A percentile compares a stretch with the other conserved stretches of the same genome.
These are phyloP conservation scores for Dromaius novaehollandiae DNA, from an alignment of 2,113 vertebrate genomes.

Conservation along the genomic window DNA sequence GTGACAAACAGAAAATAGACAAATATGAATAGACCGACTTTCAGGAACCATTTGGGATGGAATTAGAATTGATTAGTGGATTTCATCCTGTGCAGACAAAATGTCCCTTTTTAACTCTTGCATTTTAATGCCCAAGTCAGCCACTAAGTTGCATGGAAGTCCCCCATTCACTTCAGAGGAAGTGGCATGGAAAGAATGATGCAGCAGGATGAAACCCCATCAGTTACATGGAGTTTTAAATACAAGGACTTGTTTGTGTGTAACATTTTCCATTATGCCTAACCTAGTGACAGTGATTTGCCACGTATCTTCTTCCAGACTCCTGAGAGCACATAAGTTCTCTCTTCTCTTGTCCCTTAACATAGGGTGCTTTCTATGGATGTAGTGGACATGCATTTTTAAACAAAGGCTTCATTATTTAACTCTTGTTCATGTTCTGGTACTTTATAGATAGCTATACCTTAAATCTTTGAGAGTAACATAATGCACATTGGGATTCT, in stretches of 20 bases:
- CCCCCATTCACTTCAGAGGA: background rate
- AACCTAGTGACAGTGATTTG: background rate
- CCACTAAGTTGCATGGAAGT: background rate
- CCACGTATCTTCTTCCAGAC: background rate
- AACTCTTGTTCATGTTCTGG: background rate
- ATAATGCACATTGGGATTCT: background rate
- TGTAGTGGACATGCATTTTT: background rate
- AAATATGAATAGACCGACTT: background rate
- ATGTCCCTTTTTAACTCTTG: background rate
- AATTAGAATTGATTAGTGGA: background rate
- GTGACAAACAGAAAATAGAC: background rate
- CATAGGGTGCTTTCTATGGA: background rate
- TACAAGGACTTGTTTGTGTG: background rate
- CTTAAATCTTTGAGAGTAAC: conserved; percentile 8
- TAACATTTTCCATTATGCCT: background rate
- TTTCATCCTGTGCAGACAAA: background rate
- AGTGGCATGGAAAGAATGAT: background rate
- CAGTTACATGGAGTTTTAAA: background rate
- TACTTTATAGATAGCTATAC: background rate
- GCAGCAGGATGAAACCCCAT: background rate
- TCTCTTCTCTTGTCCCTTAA: background rate
- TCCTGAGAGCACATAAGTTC: background rate
- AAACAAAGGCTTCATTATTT: background rate
- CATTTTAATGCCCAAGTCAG: background rate
- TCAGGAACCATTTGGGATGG: background rate